These are phyloP conservation scores for Scolanthus callimorphus DNA, from an alignment of 92 coral and sea anemone genomes.

Conservation along the genomic window DNA sequence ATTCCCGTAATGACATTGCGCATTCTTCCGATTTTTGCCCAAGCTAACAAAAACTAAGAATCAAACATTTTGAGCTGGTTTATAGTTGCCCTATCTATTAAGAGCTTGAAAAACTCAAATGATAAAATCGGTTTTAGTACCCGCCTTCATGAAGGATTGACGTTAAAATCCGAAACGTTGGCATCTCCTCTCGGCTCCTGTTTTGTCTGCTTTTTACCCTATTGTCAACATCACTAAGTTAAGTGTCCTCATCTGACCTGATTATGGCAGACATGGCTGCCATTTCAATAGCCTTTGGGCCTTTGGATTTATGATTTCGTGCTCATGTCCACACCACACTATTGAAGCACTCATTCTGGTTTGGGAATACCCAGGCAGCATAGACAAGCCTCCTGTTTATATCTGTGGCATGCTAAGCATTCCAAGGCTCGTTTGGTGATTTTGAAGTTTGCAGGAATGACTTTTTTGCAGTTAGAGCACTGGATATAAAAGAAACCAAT, in stretches of 20 bases:
- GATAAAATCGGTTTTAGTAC: no score
- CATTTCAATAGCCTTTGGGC: conserved; percentile 25
- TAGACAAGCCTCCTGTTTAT: conserved; percentile 38
- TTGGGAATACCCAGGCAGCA: conserved; percentile 41
- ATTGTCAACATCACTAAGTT: no score
- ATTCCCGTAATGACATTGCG: no score
- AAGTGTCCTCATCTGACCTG: no score
- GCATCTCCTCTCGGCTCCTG: conserved; percentile 6
- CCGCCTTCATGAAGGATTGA: no score
- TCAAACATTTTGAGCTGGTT: no score
- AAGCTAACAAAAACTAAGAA: no score
- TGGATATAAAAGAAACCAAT: conserved; percentile 25
- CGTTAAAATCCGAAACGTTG: no score
- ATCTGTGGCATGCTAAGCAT: conserved; percentile 31
- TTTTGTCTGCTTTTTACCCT: conserved; percentile 12
- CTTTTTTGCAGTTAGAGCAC: no score
- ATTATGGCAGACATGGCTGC: conserved; percentile 22
- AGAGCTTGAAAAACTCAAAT: no score
- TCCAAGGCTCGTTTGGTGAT: conserved; percentile 17
- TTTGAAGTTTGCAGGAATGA: conserved; percentile 28
- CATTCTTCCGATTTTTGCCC: no score
- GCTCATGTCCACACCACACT: conserved; percentile 28
- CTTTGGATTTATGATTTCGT: conserved; percentile 26
- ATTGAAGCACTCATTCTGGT: conserved; percentile 19
- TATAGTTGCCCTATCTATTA: no score